Evolutionary conservation across 2,888 invertebrate genomes (phyloP).

Genomic region (Ecliptopera silaceata): DNA sequence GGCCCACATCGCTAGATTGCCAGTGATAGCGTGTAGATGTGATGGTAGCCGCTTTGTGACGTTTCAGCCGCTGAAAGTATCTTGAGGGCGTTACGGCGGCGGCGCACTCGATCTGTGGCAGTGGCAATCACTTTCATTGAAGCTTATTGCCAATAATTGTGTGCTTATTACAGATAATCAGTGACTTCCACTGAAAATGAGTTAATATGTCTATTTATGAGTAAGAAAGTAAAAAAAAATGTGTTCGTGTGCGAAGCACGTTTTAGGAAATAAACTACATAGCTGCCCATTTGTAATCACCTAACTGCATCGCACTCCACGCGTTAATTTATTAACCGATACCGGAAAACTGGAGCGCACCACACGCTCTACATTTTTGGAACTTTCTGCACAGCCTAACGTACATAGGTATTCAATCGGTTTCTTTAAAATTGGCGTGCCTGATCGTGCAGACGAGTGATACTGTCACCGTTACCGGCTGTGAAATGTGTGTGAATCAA

Average conservation of each 20-base stretch:
- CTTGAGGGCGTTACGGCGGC: neutral
- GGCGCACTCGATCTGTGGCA: neutral
- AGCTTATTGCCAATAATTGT: no score
- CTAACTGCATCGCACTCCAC: constrained; percentile 51
- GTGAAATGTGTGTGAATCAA: constrained; percentile 31
- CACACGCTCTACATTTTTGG: constrained; percentile 41
- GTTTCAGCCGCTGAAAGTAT: neutral
- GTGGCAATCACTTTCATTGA: neutral
- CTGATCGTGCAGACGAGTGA: constrained; percentile 32
- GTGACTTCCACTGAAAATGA: no score
- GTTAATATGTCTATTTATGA: no score
- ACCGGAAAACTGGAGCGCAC: constrained; percentile 50
- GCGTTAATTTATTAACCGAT: constrained; percentile 47
- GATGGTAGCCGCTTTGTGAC: neutral
- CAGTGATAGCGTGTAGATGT: constrained; percentile 15
- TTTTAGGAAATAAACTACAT: constrained; percentile 2
- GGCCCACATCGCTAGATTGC: constrained; percentile 59
- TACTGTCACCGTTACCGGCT: constrained; percentile 35
- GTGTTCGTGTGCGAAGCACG: constrained; percentile 4
- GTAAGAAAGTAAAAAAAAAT: neutral
- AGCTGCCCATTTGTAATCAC: constrained; percentile 21
- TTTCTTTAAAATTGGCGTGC: constrained; percentile 38
- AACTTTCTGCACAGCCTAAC: constrained; percentile 35
- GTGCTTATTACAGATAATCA: neutral
- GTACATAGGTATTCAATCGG: constrained; percentile 33